Base-by-base conservation (phyloP, 2,888 invertebrate species). In the Capitulum mitella region DNA sequence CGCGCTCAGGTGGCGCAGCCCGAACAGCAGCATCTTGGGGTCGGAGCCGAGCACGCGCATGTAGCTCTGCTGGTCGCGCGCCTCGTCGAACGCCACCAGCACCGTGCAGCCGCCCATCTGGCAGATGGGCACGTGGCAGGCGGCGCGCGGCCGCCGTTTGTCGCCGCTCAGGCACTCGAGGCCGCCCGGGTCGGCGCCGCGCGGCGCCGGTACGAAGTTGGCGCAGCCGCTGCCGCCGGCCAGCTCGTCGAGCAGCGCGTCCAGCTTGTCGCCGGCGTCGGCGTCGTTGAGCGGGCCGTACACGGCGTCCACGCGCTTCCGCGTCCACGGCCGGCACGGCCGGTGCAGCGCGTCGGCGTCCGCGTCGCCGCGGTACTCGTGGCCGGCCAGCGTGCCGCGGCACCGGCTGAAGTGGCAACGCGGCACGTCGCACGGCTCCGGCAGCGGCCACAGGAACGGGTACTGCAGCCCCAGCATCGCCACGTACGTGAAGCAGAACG, bases 61-160 rank as follows among this genome's bases (percentile, higher is more conserved):
- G 76, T 76, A 76, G 46, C 46, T 76, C 29, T 76, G 76, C 16
- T 3, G 2, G 46, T 76, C 76, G 0, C 6, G 29, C 19, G 14
- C 3, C 6, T n/a, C 43, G 46, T 76, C 76, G 22, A 29, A 76
- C 29, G 76, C 76, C 43, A 76, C 76, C 46, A 76, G 46, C 19
- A 76, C 29, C 19, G 76, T 32, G 19, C 76, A 76, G 32, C 29
- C 29, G 26, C 76, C 76, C 76, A 76, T 46, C 29, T 48, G 46
- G 22, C 76, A 76, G 29, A 76, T 48, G 6, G 76, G 76, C 16
- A 76, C 76, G 76, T 76, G 46, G 16, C 76, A 76, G 76, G 76
- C 22, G 1, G 76, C 48, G 16, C 76, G 76, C 14, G 76, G 76
- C 29, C 76, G 76, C 6, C 48, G n/a, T 12, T 46, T 16, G 29